Evolutionary conservation across 2,888 invertebrate genomes (phyloP), one percentile per base, ranked within the genome.

Genomic region (Xanthostigma xanthostigma): DNA sequence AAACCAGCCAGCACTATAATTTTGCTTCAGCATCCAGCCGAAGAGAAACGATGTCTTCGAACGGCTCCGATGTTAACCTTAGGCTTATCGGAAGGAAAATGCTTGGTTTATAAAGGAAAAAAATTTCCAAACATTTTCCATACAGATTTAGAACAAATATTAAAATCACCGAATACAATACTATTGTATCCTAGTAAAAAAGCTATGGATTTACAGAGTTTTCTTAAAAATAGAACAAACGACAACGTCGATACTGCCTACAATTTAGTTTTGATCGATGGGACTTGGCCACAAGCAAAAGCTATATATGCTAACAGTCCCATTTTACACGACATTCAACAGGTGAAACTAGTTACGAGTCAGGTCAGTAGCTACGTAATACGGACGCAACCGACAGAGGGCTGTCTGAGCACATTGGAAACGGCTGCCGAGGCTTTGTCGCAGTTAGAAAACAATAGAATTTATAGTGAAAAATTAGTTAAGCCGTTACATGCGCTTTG

Each of bases 281-380:
- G 95, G 5, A 95, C 95, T 9, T 95, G 94, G 94, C 86, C 91
- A 1, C 94, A 95, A 67, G 93, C 94, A 3, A 91, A 90, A 66
- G 86, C 90, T 10, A 90, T 94, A 53, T 94, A 86, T 67, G 78
- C 84, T 44, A 82, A 86, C 53, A 92, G 89, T 63, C 76, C 82
- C 11, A 70, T 79, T 51, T 70, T 94, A 45, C 84, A 84, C 57
- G 69, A 71, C 47, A 66, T 93, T 50, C 79, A 73, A 58, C 89
- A 92, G 70, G 87, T 92, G 0, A 90, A 91, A 67, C 71, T 94
- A 45, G 69, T 84, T 41, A 76, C 78, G 10, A 76, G 74, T 46
- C 75, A 74, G 51, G 75, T 74, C 39, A 94, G 94, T 64, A 82
- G 84, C 63, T 95, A 94, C 64, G 86, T 91, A 48, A 93, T 95